Conservation (phyloP, 2,797 vertebrate genomes). For the Aythya fuligula region DNA sequence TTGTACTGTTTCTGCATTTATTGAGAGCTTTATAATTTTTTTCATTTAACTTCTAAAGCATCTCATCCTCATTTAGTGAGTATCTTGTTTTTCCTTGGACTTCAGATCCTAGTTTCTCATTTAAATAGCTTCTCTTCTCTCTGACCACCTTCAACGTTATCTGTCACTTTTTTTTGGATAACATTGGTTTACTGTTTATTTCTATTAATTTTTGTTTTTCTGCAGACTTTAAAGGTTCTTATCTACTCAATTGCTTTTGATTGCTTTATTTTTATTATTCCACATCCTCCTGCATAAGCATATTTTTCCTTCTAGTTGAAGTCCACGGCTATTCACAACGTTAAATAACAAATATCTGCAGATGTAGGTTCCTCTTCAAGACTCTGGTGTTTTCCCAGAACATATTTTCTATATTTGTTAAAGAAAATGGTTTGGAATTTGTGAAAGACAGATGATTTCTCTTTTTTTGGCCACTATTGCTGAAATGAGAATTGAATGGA, state of each 20-base stretch:
- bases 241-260: background rate
- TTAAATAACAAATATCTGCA: background rate
- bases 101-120: background rate
- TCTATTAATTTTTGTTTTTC: background rate
- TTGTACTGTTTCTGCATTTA: background rate
- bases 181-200: background rate
- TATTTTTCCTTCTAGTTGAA: background rate
- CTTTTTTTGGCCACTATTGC: background rate
- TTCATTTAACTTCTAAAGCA: background rate
- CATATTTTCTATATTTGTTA: background rate
- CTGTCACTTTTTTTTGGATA: background rate
- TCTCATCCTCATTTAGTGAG: background rate
- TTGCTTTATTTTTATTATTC: background rate
- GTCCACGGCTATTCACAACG: background rate
- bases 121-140: background rate
- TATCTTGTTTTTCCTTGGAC: background rate
- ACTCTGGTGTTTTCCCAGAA: background rate
- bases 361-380: background rate
- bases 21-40: background rate
- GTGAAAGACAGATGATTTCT: background rate
- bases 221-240: background rate
- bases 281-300: background rate
- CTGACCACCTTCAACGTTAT: background rate
- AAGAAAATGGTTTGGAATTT: background rate
- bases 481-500: background rate